Percentiles rank a stretch among this genome's conserved stretches.
Evolutionary conservation across 2,113 vertebrate species (phyloP).

Genomic region (Platichthys stellatus): DNA sequence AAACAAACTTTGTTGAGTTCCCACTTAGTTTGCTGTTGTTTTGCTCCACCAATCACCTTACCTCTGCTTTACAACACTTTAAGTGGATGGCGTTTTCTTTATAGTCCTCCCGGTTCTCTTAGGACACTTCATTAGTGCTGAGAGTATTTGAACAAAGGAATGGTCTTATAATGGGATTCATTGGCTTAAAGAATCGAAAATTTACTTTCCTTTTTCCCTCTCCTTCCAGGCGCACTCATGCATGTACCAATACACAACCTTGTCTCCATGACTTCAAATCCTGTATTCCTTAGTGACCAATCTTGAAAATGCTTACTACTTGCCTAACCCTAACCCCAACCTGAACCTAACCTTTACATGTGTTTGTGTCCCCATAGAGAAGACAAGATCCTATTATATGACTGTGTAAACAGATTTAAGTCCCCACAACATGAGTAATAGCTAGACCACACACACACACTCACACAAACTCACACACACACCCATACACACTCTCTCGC

Average conservation of each 20-base stretch:
- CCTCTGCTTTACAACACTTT: constrained; percentile 14
- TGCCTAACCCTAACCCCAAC: not conserved
- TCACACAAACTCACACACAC: not conserved
- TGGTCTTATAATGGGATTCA: constrained; percentile 76
- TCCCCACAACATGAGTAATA: not conserved
- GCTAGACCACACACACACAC: not conserved
- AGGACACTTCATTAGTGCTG: constrained; percentile 72
- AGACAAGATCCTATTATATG: not conserved
- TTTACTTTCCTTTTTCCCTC: not conserved
- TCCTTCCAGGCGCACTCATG: not conserved
- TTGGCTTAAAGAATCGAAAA: constrained; percentile 75
- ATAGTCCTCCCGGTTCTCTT: constrained; percentile 33
- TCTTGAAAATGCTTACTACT: not conserved
- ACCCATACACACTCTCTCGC: not conserved
- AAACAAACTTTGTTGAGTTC: constrained; percentile 5
- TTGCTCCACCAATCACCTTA: constrained; percentile 23
- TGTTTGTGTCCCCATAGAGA: not conserved
- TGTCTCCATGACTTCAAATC: not conserved
- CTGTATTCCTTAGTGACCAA: not conserved
- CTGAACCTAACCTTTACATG: not conserved
- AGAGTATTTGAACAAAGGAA: constrained; percentile 70
- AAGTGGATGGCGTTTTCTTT: constrained; percentile 39
- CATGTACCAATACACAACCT: not conserved
- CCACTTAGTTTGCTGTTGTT: not conserved
- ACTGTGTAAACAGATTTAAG: not conserved